These are phyloP conservation scores for Acyrthosiphon pisum DNA, from an alignment of 1,140 invertebrate genomes.

Conservation along the genomic window DNA sequence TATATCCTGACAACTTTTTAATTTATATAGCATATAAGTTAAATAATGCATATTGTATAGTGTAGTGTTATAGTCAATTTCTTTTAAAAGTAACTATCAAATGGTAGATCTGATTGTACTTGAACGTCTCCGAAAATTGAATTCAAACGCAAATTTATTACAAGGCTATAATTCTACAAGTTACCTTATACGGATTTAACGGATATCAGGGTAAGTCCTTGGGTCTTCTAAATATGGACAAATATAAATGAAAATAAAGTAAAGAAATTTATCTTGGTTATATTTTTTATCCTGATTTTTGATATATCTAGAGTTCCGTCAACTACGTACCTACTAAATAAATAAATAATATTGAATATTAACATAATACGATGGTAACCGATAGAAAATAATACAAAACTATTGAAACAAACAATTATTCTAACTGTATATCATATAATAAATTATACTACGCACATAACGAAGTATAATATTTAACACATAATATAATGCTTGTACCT, in stretches of 20 bases:
- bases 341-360: background rate
- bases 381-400: background rate
- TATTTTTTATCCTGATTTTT: background rate
- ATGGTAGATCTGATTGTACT: background rate
- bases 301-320: background rate
- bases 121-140: background rate
- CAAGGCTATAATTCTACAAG: background rate
- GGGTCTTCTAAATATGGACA: constrained; percentile 25
- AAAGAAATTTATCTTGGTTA: background rate
- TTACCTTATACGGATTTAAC: constrained; percentile 37
- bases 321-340: too few relatives aligned
- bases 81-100: background rate
- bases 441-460: background rate
- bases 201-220: constrained; percentile 34
- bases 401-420: background rate
- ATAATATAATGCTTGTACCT: background rate
- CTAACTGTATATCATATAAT: background rate
- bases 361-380: background rate
- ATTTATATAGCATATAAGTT: background rate
- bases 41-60: background rate
- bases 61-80: background rate
- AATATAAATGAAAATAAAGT: constrained; percentile 29
- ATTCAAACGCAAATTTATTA: background rate
- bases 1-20: background rate
- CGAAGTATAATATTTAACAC: background rate